These are phyloP conservation scores for Hymenochirus boettgeri DNA, from an alignment of 2,113 vertebrate genomes.

Conservation along the genomic window DNA sequence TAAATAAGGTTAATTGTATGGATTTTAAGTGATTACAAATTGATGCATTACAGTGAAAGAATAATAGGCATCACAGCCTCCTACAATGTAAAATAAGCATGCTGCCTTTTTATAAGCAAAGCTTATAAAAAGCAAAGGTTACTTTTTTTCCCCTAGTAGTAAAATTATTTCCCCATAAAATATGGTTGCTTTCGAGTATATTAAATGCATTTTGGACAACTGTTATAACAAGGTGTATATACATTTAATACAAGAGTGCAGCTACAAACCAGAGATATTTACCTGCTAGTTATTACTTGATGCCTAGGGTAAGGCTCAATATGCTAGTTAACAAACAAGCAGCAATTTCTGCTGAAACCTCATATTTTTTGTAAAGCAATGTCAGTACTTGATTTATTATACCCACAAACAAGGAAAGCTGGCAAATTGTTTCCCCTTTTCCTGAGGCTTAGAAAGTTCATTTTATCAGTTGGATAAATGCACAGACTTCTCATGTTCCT, in stretches of 20 bases:
- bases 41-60: background rate
- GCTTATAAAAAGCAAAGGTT: too few species aligned
- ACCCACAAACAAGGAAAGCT: constrained; percentile 21
- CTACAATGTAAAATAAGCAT: too few species aligned
- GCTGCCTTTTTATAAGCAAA: too few species aligned
- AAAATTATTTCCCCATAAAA: background rate
- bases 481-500: constrained; percentile 25
- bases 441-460: constrained; percentile 35
- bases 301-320: background rate
- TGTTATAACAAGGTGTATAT: too few species aligned
- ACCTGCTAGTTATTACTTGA: constrained; percentile 27
- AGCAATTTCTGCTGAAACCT: constrained; percentile 35
- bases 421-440: constrained; percentile 40
- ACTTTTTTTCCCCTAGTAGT: too few species aligned
- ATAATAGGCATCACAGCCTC: background rate
- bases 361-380: constrained; percentile 32
- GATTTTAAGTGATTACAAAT: background rate
- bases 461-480: constrained; percentile 39
- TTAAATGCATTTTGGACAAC: too few species aligned
- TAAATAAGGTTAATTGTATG: background rate
- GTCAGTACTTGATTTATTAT: constrained; percentile 41
- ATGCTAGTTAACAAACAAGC: constrained; percentile 28
- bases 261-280: constrained; percentile 2
- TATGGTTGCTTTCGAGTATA: background rate
- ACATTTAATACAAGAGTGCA: too few species aligned